Percentiles rank a stretch among this genome's conserved stretches.
Conservation (phyloP, 2,797 vertebrate genomes). For the Paramormyrops hopkinsi region DNA sequence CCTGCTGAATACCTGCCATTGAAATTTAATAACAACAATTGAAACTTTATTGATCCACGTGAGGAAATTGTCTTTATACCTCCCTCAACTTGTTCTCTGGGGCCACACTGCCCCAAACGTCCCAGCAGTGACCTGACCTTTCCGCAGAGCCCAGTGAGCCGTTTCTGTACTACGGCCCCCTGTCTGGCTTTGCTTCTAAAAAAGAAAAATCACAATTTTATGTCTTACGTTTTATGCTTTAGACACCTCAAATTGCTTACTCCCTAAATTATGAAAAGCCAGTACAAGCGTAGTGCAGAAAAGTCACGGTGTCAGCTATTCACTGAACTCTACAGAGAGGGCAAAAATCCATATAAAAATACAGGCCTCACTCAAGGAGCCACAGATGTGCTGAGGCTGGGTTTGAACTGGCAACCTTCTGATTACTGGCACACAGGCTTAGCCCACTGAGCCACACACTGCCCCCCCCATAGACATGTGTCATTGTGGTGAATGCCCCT, state of each 20-base stretch:
- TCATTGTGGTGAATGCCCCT: background rate
- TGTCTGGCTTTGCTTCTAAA: background rate
- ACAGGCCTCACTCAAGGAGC: background rate
- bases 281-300: background rate
- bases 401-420: too few species aligned
- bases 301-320: background rate
- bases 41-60: too few species aligned
- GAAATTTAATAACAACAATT: background rate
- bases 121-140: background rate
- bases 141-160: background rate
- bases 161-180: background rate
- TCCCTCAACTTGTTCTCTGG: too few species aligned
- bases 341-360: background rate
- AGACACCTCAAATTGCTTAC: background rate
- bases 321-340: background rate
- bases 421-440: too few species aligned
- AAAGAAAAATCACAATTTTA: background rate
- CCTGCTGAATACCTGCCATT: background rate
- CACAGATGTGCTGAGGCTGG: too few species aligned
- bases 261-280: background rate
- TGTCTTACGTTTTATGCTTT: background rate
- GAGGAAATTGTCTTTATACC: too few species aligned
- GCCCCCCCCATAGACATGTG: background rate
- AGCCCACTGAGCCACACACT: too few species aligned
- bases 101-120: background rate